Conservation (phyloP, 2,113 vertebrate species). For the Spea multiplicata region DNA sequence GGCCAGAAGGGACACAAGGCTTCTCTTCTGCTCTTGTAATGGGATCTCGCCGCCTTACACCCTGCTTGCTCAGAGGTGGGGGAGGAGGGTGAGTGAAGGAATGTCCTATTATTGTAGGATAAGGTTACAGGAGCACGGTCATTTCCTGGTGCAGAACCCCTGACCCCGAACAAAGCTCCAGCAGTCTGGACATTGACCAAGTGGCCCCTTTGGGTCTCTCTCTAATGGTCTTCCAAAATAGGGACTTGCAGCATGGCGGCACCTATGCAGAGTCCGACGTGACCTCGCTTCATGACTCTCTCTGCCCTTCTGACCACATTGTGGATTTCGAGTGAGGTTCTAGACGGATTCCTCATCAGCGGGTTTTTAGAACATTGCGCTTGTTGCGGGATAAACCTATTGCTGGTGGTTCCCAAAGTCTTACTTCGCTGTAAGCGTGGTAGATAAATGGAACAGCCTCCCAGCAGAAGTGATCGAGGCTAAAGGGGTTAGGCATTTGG, state of each 20-base stretch:
- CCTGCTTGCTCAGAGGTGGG: background rate
- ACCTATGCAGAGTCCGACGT: background rate
- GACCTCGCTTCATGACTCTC: background rate
- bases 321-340: background rate
- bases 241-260: too few relatives aligned
- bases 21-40: slow-evolving; percentile 1
- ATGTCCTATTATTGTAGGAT: slow-evolving; percentile 38
- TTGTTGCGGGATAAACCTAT: too few relatives aligned
- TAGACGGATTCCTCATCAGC: too few relatives aligned
- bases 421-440: too few relatives aligned
- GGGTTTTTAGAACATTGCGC: too few relatives aligned
- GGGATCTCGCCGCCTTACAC: slow-evolving; percentile 7
- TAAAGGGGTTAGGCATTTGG: too few relatives aligned
- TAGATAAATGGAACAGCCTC: too few relatives aligned
- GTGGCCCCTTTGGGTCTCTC: background rate
- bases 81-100: slow-evolving; percentile 17
- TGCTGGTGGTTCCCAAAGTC: too few relatives aligned
- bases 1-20: slow-evolving; percentile 3
- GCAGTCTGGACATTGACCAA: slow-evolving; percentile 1
- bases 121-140: slow-evolving; percentile 36
- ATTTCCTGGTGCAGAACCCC: slow-evolving; percentile 38
- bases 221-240: background rate
- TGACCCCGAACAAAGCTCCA: slow-evolving; percentile 10
- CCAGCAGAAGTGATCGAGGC: too few relatives aligned
- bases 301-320: background rate